Evolutionary conservation across 2,888 invertebrate species (phyloP).

Genomic region (Agapostemon virescens): DNA sequence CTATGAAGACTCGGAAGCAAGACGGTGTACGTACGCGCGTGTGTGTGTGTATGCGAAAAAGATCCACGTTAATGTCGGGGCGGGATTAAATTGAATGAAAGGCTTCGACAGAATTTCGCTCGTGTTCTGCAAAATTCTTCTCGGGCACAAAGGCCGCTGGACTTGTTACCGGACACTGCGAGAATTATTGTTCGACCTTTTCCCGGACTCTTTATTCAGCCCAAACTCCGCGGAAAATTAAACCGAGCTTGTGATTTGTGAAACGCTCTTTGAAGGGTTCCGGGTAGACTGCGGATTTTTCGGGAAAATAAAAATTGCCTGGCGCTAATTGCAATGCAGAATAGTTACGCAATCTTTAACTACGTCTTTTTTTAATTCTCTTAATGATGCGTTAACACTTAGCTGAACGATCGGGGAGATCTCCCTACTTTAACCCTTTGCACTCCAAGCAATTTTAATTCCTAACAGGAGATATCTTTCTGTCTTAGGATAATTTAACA

Average conservation of each 20-base stretch:
- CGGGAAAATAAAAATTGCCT: no score
- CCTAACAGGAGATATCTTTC: no score
- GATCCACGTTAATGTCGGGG: not conserved
- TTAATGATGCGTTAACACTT: no score
- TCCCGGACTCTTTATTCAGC: not conserved
- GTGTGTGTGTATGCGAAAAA: not conserved
- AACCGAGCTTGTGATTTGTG: not conserved
- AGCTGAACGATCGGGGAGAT: no score
- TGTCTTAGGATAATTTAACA: no score
- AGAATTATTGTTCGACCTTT: not conserved
- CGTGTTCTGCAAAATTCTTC: not conserved
- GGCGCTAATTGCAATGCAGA: no score
- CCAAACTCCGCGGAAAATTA: not conserved
- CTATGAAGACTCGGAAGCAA: conserved; percentile 10
- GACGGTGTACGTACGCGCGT: not conserved
- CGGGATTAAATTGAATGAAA: not conserved
- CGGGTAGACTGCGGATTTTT: no score
- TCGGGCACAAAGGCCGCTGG: not conserved
- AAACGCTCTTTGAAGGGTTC: not conserved
- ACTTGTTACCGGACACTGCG: not conserved
- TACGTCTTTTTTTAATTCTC: no score
- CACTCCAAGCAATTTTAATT: no score
- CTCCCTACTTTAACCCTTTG: no score
- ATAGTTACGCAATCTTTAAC: no score
- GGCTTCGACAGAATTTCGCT: not conserved